These are phyloP conservation scores for Mnemiopsis leidyi DNA, from an alignment of 37 sponge, comb jelly and placozoan genomes.

Conservation along the genomic window DNA sequence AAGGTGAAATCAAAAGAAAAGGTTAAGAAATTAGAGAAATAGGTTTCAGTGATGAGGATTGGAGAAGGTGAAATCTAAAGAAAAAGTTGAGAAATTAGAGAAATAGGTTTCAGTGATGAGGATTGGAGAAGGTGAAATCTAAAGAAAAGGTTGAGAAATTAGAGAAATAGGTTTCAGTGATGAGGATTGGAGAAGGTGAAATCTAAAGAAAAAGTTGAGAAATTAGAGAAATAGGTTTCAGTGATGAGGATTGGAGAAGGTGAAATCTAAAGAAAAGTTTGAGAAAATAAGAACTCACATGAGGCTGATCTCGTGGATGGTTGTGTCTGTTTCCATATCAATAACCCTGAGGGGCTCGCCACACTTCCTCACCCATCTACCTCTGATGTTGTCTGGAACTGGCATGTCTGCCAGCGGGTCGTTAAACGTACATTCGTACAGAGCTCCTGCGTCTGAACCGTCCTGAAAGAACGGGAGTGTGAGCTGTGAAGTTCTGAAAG, in stretches of 20 bases:
- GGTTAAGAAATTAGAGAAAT: too few species aligned
- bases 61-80: too few species aligned
- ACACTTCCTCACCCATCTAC: not conserved
- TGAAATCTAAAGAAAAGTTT: too few species aligned
- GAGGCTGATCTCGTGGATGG: constrained; percentile 41
- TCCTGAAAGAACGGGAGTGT: constrained; percentile 72
- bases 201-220: too few species aligned
- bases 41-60: too few species aligned
- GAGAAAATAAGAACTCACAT: too few species aligned
- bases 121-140: not conserved
- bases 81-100: too few species aligned
- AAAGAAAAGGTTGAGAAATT: not conserved
- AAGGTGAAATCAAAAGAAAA: too few species aligned
- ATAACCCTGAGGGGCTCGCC: constrained; percentile 60
- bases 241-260: too few species aligned
- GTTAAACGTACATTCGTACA: constrained; percentile 81
- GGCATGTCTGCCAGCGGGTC: constrained; percentile 69
- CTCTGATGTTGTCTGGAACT: not conserved
- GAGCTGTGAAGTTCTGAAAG: too few species aligned
- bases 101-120: too few species aligned
- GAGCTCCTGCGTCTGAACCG: constrained; percentile 89
- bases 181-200: not conserved
- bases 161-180: not conserved
- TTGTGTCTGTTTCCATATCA: constrained; percentile 26
- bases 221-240: too few species aligned